Conservation (phyloP, 2,888 invertebrate genomes). For the Epinotia brunnichana region DNA sequence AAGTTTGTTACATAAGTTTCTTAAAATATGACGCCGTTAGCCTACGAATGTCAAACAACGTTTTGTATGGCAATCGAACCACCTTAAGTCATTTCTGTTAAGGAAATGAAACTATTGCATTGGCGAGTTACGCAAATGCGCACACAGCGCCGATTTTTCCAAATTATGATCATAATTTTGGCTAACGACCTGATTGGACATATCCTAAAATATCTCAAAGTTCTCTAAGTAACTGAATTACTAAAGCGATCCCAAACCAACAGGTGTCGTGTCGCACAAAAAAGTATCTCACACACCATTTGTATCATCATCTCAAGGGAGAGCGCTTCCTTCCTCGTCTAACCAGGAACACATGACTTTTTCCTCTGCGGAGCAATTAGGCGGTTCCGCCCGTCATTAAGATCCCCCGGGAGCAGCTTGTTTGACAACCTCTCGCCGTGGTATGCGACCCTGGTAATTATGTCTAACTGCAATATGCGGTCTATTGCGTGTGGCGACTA, state of each 20-base stretch:
- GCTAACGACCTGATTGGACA: neutral
- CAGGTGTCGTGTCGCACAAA: slow-evolving; percentile 32
- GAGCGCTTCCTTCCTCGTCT: slow-evolving; percentile 60
- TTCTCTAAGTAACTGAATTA: too few species aligned
- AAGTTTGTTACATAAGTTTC: too few species aligned
- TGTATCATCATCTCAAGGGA: slow-evolving; percentile 32
- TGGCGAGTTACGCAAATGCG: neutral
- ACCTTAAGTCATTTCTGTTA: too few species aligned
- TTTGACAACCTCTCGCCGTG: slow-evolving; percentile 59
- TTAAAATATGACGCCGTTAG: too few species aligned
- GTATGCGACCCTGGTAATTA: slow-evolving; percentile 75
- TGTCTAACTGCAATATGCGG: slow-evolving; percentile 54
- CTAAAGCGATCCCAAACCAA: neutral
- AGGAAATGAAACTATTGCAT: neutral
- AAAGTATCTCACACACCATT: slow-evolving; percentile 29
- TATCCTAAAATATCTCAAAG: neutral
- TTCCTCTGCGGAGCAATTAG: slow-evolving; percentile 61
- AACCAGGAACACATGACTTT: slow-evolving; percentile 71
- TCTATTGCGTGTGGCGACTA: slow-evolving; percentile 66
- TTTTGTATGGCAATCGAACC: too few species aligned
- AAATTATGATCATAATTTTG: neutral
- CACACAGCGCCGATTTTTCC: neutral
- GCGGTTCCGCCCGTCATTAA: slow-evolving; percentile 41
- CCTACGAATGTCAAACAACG: too few species aligned
- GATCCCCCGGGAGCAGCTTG: slow-evolving; percentile 62